Percentiles rank a stretch among this genome's conserved stretches.
These are phyloP conservation scores for Mobula hypostoma DNA, from an alignment of 2,113 vertebrate genomes.

Conservation along the genomic window DNA sequence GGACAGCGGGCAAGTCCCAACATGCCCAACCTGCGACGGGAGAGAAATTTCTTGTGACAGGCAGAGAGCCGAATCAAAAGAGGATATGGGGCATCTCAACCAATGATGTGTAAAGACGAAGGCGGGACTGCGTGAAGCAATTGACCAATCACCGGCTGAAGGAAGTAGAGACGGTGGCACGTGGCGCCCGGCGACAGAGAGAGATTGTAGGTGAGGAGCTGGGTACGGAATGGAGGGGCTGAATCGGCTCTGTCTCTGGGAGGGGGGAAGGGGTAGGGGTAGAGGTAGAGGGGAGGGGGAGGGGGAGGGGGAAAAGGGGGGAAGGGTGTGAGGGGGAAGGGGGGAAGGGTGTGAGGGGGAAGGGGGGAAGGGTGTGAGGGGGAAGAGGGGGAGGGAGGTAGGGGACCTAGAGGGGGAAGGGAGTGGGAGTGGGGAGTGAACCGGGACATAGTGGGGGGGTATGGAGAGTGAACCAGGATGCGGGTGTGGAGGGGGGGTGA, in stretches of 20 bases:
- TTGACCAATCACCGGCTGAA: background rate
- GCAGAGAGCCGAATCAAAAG: background rate
- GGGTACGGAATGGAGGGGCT: too few relatives aligned
- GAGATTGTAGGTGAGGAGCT: background rate
- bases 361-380: background rate
- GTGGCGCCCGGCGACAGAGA: background rate
- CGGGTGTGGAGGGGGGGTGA: background rate
- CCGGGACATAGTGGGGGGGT: background rate
- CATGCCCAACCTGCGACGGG: too few relatives aligned
- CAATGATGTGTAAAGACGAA: background rate
- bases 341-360: background rate
- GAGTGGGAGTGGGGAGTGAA: rapidly evolving
- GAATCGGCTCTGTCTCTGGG: too few relatives aligned
- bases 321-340: background rate
- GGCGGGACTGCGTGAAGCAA: background rate
- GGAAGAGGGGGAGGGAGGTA: rapidly evolving
- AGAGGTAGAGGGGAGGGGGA: too few relatives aligned
- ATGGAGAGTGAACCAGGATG: constrained; percentile 24
- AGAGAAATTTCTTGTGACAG: too few relatives aligned
- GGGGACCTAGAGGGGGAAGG: background rate
- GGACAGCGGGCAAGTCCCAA: too few relatives aligned
- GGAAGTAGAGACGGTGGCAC: background rate
- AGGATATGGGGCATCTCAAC: background rate
- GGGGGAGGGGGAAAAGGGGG: background rate
- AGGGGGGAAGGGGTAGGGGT: background rate